phyloP scores from a whole-genome alignment of 2,113 vertebrate genomes.

The Platysternon megacephalum region DNA sequence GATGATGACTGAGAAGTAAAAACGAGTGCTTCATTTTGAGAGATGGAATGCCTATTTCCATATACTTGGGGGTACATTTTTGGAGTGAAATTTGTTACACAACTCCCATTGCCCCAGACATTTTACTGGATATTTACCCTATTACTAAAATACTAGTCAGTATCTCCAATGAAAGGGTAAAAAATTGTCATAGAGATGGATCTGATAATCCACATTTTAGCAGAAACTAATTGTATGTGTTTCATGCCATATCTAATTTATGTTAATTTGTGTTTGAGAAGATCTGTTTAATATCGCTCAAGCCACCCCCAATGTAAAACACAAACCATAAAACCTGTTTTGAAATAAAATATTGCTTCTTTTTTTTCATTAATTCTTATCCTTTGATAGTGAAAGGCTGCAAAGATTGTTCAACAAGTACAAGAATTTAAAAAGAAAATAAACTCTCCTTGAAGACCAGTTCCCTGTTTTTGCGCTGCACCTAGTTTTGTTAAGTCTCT shows the following conservation, averaged over 20 bases:
- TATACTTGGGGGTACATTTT: conserved; percentile 64
- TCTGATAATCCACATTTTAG: conserved; percentile 63
- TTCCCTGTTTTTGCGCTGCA: conserved; percentile 7
- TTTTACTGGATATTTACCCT: conserved; percentile 72
- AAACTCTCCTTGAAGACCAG: conserved; percentile 37
- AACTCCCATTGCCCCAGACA: conserved; percentile 47
- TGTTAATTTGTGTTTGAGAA: conserved; percentile 69
- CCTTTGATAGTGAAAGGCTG: conserved; percentile 54
- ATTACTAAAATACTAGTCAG: conserved; percentile 71
- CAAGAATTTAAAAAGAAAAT: conserved; percentile 59
- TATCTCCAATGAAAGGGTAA: conserved; percentile 69
- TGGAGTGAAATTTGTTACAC: conserved; percentile 66
- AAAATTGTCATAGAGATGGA: conserved; percentile 66
- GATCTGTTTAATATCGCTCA: conserved; percentile 56
- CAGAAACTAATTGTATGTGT: conserved; percentile 73
- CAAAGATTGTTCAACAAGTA: conserved; percentile 47
- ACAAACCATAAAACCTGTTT: conserved; percentile 65
- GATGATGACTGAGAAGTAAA: conserved; percentile 91
- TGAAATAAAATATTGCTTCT: conserved; percentile 74
- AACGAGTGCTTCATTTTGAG: conserved; percentile 60
- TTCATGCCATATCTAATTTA: conserved; percentile 79
- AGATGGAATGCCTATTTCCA: conserved; percentile 62
- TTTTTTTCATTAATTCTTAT: conserved; percentile 74
- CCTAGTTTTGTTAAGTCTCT: conserved; percentile 1
- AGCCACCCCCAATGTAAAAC: conserved; percentile 64